Conservation (phyloP, 2,113 vertebrate species). For the Thalassarche chlororhynchos region DNA sequence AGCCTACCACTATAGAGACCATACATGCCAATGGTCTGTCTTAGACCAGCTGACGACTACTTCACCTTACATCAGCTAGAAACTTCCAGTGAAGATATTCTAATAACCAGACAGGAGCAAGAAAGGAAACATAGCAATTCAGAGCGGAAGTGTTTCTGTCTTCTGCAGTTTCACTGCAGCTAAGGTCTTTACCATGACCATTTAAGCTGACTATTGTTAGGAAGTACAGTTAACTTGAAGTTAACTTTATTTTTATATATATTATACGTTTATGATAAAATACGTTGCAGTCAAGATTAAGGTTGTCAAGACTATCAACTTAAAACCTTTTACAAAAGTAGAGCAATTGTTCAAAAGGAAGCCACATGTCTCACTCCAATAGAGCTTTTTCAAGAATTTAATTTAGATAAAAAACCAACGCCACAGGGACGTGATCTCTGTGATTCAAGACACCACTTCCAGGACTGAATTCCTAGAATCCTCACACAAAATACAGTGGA, state of each 20-base stretch:
- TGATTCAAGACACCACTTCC: not conserved
- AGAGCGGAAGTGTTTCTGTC: not conserved
- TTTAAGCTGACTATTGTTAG: not conserved
- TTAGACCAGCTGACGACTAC: not conserved
- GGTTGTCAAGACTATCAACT: not conserved
- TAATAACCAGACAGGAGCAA: not conserved
- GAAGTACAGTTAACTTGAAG: not conserved
- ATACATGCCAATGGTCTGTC: not conserved
- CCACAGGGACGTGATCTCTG: fast-evolving
- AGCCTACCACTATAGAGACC: not conserved
- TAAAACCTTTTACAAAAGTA: not conserved
- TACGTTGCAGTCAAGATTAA: not conserved
- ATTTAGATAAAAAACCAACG: not conserved
- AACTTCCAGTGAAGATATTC: constrained; percentile 16
- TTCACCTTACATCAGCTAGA: not conserved
- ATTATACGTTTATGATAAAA: not conserved
- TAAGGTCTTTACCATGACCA: not conserved
- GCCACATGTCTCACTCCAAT: not conserved
- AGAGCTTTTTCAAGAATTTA: not conserved
- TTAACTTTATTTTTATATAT: not conserved
- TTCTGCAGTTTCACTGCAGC: not conserved
- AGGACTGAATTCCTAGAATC: constrained; percentile 27
- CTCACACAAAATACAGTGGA: not conserved
- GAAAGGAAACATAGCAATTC: not conserved
- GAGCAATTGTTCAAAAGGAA: not conserved